Base-by-base conservation (phyloP, 2,113 vertebrate genomes). In the Vanacampus margaritifer region DNA sequence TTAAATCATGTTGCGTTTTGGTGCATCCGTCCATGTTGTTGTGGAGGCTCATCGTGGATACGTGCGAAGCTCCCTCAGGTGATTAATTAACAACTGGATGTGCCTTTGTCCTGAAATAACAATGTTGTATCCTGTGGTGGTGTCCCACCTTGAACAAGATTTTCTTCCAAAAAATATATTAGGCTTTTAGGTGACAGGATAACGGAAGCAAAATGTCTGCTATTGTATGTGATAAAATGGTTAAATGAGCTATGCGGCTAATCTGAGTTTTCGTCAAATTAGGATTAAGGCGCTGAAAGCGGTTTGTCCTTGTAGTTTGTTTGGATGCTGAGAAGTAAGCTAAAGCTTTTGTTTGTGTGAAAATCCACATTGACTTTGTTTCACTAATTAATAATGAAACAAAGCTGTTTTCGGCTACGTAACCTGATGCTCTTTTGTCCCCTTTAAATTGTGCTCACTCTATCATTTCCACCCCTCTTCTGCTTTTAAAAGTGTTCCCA, bases 401-500 rank as follows among this genome's bases (percentile, higher is more conserved):
- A 54, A 13, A 54, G 4, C 51, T 11, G 50, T 12, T 24, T 53
- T 69, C 64, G 63, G 48, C 50, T 13, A 45, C 58, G 76, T 68
- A 77, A 86, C 60, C 23, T 39, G 72, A 90, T 83, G 73, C 48
- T 65, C 26, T 77, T 79, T 68, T 67, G 71, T 64, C 58, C 68
- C 36, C 59, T 61, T n/a, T 69, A 21, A 59, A 14, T 67, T 60
- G 63, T 65, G 75, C 68, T 73, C 41, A 37, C 60, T 59, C 57
- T 17, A 71, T 65, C 1, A 14, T 63, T 36, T 35, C 68, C 59
- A 67, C 81, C 57, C 69, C 28, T 69, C 61, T 61, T 75, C 74
- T 64, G 48, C 67, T 73, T 75, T 80, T 58, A 76, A 86, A 73
- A 78, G 56, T 51, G 64, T 67, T 68, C 59, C 72, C 82, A 88